Percentiles rank a stretch among this genome's conserved stretches.
These are phyloP conservation scores for Pygoscelis adeliae DNA, from an alignment of 2,113 vertebrate species.

Conservation along the genomic window DNA sequence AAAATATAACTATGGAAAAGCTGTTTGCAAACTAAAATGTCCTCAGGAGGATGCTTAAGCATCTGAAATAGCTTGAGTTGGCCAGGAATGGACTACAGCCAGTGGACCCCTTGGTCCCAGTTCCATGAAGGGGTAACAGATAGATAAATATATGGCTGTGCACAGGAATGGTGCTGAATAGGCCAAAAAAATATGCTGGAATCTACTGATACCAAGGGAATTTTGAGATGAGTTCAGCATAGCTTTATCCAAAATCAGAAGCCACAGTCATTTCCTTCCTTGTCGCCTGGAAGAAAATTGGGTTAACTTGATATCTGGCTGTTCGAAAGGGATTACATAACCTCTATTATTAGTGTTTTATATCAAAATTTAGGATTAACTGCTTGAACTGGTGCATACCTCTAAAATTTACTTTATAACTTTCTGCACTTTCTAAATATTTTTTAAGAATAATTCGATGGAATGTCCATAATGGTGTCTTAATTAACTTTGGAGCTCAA, in stretches of 20 bases:
- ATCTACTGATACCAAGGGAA: neutral
- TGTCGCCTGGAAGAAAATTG: neutral
- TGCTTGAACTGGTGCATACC: neutral
- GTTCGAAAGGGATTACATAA: neutral
- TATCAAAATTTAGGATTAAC: neutral
- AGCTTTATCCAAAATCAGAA: neutral
- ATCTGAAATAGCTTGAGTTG: neutral
- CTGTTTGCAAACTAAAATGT: neutral
- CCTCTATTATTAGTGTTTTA: neutral
- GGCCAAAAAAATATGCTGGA: neutral
- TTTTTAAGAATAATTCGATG: neutral
- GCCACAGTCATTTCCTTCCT: constrained; percentile 8
- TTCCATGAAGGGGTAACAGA: neutral
- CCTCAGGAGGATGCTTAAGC: neutral
- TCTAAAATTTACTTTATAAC: neutral
- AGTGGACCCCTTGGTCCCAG: neutral
- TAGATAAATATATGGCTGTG: neutral
- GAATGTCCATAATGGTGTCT: neutral
- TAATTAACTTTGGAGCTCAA: neutral
- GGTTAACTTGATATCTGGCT: neutral
- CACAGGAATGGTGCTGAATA: neutral
- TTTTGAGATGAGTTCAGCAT: neutral
- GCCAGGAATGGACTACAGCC: neutral
- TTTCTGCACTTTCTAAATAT: neutral
- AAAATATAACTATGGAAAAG: neutral